These are phyloP conservation scores for Euura saliciscinereae DNA, from an alignment of 1,140 invertebrate genomes.

Conservation along the genomic window DNA sequence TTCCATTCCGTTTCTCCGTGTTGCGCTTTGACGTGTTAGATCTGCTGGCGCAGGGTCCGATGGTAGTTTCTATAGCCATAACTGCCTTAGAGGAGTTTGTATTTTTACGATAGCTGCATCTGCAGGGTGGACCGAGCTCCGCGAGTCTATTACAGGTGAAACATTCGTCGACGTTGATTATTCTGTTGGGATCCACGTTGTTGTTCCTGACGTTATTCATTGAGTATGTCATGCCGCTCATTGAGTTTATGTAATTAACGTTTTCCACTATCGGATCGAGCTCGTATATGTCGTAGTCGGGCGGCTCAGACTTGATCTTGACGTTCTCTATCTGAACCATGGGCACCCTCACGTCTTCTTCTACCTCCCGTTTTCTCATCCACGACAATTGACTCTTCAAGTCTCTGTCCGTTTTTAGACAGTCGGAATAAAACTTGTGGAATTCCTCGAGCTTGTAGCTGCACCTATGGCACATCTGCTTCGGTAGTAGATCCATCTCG, in stretches of 20 bases:
- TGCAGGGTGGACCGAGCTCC: conserved; percentile 26
- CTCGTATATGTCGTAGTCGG: conserved; percentile 35
- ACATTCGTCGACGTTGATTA: conserved; percentile 17
- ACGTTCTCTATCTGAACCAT: conserved; percentile 53
- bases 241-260: conserved; percentile 30
- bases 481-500: conserved; percentile 54
- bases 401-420: conserved; percentile 45
- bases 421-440: conserved; percentile 51
- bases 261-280: conserved; percentile 29
- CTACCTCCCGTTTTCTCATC: conserved; percentile 44
- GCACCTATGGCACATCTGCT: conserved; percentile 54
- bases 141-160: conserved; percentile 26
- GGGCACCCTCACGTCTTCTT: conserved; percentile 31
- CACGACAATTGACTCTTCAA: conserved; percentile 53
- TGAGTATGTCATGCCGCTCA: conserved; percentile 17
- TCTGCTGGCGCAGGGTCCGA: neutral
- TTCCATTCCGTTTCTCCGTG: neutral
- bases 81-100: neutral
- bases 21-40: neutral
- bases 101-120: conserved; percentile 37
- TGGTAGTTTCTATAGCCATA: no score
- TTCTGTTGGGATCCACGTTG: conserved; percentile 14
- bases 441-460: conserved; percentile 55
- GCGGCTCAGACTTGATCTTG: conserved; percentile 47
- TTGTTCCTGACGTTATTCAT: neutral